phyloP scores from a whole-genome alignment of 2,797 vertebrate species.

The Coregonus ussuriensis region DNA sequence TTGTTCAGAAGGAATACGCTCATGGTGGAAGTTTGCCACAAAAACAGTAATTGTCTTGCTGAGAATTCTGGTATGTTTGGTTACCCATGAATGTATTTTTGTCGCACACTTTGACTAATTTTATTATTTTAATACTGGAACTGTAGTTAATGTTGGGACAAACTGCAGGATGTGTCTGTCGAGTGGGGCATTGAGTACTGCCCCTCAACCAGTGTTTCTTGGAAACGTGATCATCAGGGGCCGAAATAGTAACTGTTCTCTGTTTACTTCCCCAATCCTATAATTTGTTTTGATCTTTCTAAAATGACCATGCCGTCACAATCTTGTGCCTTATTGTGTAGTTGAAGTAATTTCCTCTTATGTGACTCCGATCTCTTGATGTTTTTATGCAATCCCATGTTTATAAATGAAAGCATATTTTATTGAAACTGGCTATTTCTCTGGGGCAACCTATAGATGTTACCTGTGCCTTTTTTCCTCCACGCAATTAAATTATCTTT shows the following conservation, averaged over 20 bases:
- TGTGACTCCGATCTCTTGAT: background rate
- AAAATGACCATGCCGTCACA: background rate
- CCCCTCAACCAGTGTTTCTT: background rate
- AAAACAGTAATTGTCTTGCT: background rate
- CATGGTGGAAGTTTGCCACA: too few relatives aligned
- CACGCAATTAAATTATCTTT: conserved; percentile 42
- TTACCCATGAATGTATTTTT: background rate
- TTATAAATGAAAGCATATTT: conserved; percentile 47
- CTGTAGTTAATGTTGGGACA: background rate
- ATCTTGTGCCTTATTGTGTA: conserved; percentile 33
- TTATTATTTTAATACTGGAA: background rate
- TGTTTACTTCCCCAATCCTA: background rate
- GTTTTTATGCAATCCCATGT: conserved; percentile 10
- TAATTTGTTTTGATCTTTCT: background rate
- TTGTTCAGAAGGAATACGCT: too few relatives aligned
- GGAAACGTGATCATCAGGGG: background rate
- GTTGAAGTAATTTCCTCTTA: background rate
- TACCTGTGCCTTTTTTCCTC: conserved; percentile 17
- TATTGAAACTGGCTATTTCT: conserved; percentile 50
- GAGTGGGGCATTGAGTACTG: background rate
- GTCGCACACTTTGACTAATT: background rate
- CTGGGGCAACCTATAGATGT: conserved; percentile 9
- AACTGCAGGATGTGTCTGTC: background rate
- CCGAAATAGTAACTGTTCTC: background rate
- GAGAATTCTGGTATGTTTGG: conserved; percentile 1